Conservation (phyloP, 2,113 vertebrate genomes). For the Grammomys dolichurus region DNA sequence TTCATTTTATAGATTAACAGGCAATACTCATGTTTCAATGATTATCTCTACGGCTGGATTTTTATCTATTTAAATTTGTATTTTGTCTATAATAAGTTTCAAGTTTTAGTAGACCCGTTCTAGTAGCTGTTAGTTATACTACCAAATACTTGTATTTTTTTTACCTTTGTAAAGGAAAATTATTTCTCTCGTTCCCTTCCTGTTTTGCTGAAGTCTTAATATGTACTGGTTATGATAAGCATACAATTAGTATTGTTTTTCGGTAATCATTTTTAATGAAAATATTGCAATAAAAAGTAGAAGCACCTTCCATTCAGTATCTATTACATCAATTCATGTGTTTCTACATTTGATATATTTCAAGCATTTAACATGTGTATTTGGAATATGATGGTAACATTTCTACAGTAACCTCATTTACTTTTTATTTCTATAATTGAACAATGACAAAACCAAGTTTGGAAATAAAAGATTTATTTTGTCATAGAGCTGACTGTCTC, state of each 20-base stretch:
- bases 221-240: background rate
- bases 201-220: background rate
- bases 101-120: background rate
- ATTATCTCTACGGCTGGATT: background rate
- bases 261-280: background rate
- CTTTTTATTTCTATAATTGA: background rate
- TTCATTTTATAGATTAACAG: background rate
- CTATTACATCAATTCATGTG: background rate
- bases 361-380: background rate
- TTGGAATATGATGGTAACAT: background rate
- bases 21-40: background rate
- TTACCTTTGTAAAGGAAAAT: background rate
- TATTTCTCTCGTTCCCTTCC: background rate
- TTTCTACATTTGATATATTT: background rate
- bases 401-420: background rate
- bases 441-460: background rate
- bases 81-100: background rate
- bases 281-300: background rate
- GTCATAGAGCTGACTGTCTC: background rate
- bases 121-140: too few species aligned
- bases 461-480: too few species aligned
- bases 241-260: background rate
- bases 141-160: background rate
- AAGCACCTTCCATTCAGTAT: background rate
- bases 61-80: background rate